These are phyloP conservation scores for Dynastes hyllus DNA, from an alignment of 2,888 invertebrate genomes.

Conservation along the genomic window DNA sequence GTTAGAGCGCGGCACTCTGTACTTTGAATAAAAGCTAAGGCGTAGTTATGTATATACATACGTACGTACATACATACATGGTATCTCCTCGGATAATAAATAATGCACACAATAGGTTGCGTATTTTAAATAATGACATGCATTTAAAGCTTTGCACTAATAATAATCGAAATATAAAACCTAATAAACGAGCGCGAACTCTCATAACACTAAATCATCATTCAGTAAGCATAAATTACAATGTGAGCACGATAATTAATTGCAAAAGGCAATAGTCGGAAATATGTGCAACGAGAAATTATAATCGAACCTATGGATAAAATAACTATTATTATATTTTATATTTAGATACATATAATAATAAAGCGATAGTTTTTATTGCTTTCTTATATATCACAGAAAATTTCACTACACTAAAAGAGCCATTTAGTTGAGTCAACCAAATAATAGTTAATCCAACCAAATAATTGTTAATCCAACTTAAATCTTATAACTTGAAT, in stretches of 20 bases:
- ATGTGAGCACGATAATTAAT: slow-evolving; percentile 29
- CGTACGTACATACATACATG: background rate
- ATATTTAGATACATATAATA: too few relatives aligned
- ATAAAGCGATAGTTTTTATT: too few relatives aligned
- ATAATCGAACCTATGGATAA: slow-evolving; percentile 10
- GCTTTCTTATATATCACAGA: too few relatives aligned
- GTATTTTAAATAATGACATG: slow-evolving; percentile 29
- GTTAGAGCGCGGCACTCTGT: slow-evolving; percentile 6
- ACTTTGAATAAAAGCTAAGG: slow-evolving; percentile 35
- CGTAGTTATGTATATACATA: background rate
- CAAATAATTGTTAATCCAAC: too few relatives aligned
- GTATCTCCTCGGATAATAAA: slow-evolving; percentile 33
- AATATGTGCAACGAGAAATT: slow-evolving; percentile 1
- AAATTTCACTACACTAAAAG: too few relatives aligned
- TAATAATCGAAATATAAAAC: slow-evolving; percentile 31
- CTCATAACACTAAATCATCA: slow-evolving; percentile 32
- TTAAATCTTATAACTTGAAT: too few relatives aligned
- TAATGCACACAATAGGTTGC: slow-evolving; percentile 29
- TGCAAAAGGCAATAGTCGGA: slow-evolving; percentile 9
- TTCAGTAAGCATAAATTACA: slow-evolving; percentile 32
- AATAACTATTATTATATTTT: slow-evolving; percentile 6
- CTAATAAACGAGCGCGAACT: slow-evolving; percentile 21
- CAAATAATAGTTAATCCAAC: too few relatives aligned
- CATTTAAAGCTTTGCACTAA: slow-evolving; percentile 17
- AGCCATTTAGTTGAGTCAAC: too few relatives aligned